Evolutionary conservation across 2,888 invertebrate species (phyloP), one percentile per base, ranked within the genome.

Genomic region (Therioaphis trifolii): DNA sequence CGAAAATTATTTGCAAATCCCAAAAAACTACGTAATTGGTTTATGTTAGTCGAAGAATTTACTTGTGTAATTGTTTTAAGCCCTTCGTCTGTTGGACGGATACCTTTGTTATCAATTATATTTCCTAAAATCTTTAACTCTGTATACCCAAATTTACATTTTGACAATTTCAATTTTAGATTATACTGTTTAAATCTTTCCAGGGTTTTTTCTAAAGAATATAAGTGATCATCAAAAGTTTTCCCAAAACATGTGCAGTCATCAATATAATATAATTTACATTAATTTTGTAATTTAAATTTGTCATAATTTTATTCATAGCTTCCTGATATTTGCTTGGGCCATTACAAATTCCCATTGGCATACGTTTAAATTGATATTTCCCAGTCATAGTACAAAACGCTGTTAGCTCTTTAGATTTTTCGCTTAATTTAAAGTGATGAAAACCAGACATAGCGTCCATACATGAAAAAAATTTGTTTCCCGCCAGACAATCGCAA

Each of bases 271-370:
- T 43, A 35, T 7, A 35, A 7, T 35, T 66, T 21, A 68, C 21
- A 12, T 43, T 68, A 43, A 69, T 69, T 69, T 15, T 69, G 14
- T 69, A 43, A 69, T 43, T 68, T 68, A 43, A 43, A 1, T 43
- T 43, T 43, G 68, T 43, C 24, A 69, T 69, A 24, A 69, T 69
- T 69, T 69, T 69, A 24, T 69, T 69, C 21, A 69, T 69, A 21
- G 14, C 21, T 12, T 69, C 24, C 5, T 46, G 69, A 24, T 43
- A 69, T 69, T 69, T 69, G 0, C 43, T 43, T 69, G 43, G 21
- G 1, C 24, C 43, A 15, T 68, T 68, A 14, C 21, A 68, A 11
- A 68, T 68, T 43, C 43, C 68, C 21, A 68, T 43, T 0, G 43
- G 43, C 21, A 68, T n/a, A 18, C 68, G n/a, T 21, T 21, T 43